Conservation (phyloP, 2,113 vertebrate genomes). For the Coreoperca whiteheadi region DNA sequence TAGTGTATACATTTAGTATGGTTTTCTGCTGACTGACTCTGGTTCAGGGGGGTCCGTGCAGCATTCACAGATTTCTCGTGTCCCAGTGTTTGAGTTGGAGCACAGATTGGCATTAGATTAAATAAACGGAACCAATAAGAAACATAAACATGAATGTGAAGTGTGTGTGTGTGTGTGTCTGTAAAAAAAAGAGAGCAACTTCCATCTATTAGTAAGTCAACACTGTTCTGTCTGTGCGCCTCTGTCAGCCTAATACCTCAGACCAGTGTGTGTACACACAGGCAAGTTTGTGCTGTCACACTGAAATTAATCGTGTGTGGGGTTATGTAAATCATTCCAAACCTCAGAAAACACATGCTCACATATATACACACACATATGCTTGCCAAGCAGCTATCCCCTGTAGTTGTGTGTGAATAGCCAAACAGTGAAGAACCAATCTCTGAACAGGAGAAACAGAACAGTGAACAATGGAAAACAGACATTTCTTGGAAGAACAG, state of each 20-base stretch:
- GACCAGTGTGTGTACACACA: conserved; percentile 77
- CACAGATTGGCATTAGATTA: conserved; percentile 61
- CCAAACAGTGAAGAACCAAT: conserved; percentile 41
- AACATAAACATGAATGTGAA: conserved; percentile 65
- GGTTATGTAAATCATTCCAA: conserved; percentile 81
- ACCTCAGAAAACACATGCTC: conserved; percentile 78
- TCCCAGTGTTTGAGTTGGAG: conserved; percentile 63
- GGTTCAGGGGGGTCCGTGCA: conserved; percentile 6
- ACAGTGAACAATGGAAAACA: conserved; percentile 43
- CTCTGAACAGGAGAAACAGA: conserved; percentile 32
- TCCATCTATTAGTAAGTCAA: conserved; percentile 75
- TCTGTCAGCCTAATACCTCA: conserved; percentile 67
- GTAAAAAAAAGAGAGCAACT: conserved; percentile 4
- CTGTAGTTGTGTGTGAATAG: conserved; percentile 36
- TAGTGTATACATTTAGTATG: neutral
- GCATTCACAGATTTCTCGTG: conserved; percentile 46
- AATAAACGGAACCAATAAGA: conserved; percentile 72
- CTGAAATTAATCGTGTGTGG: conserved; percentile 82
- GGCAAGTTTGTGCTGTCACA: conserved; percentile 84
- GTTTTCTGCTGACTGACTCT: conserved; percentile 23
- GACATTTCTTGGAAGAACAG: conserved; percentile 12
- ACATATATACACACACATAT: conserved; percentile 26
- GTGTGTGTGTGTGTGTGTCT: conserved; percentile 14
- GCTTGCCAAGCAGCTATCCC: conserved; percentile 50
- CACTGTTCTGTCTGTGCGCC: conserved; percentile 62